Conservation (phyloP, 2,888 invertebrate genomes). For the Eupithecia inturbata region DNA sequence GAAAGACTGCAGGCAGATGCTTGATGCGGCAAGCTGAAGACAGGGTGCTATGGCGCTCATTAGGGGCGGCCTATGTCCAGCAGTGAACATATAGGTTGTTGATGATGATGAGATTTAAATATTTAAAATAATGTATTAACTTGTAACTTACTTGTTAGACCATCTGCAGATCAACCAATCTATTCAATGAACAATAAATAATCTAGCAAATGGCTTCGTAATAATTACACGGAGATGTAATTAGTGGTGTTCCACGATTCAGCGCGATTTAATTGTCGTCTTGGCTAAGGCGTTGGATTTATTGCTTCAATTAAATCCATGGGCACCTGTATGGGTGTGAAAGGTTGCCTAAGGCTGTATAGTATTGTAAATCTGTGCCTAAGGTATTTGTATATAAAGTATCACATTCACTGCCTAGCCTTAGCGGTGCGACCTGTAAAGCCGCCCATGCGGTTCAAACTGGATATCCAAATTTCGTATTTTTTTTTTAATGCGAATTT, state of each 20-base stretch:
- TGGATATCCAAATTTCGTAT: too few relatives aligned
- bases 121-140: too few relatives aligned
- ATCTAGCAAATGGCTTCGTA: constrained; percentile 33
- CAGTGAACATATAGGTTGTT: too few relatives aligned
- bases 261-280: constrained; percentile 78
- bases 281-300: constrained; percentile 69
- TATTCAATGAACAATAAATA: constrained; percentile 35
- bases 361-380: too few relatives aligned
- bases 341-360: not conserved
- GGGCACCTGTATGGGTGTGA: constrained; percentile 22
- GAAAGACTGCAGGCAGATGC: too few relatives aligned
- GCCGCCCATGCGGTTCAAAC: not conserved
- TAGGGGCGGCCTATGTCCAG: too few relatives aligned
- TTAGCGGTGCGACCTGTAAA: not conserved
- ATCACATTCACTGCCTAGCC: not conserved
- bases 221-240: constrained; percentile 54
- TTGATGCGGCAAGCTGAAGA: too few relatives aligned
- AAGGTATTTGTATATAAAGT: too few relatives aligned
- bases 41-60: too few relatives aligned
- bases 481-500: too few relatives aligned
- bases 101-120: too few relatives aligned
- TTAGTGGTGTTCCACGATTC: constrained; percentile 73
- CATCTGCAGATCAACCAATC: not conserved
- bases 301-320: constrained; percentile 74
- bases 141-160: too few relatives aligned